Evolutionary conservation across 2,797 vertebrate species (phyloP), one percentile per base, ranked within the genome.

Genomic region (Alcedo atthis): DNA sequence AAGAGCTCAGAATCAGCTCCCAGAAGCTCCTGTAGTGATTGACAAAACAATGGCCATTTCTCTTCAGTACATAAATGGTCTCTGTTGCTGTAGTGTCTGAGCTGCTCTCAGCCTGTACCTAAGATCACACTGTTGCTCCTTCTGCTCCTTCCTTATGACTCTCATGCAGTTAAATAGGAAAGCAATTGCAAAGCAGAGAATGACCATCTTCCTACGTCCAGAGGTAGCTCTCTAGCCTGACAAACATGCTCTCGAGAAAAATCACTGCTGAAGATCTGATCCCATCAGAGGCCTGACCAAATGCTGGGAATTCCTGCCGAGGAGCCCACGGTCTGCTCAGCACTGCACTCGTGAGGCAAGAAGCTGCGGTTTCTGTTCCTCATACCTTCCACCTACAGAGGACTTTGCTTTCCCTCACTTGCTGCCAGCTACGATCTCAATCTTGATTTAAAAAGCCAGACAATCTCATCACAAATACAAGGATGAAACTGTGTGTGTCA

Each of bases 281-380:
- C 45, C 54, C 45, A 53, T 85, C n/a, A 63, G 66, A 33, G 24
- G 30, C 59, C 69, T 73, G 77, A 76, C 5, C 40, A 64, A 84
- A 55, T 0, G 4, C 87, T 42, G 84, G 67, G 64, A 33, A 5
- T 5, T 58, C 43, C 68, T 93, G 87, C 61, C 48, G 78, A 33
- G 4, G 33, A 55, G 48, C 3, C 49, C 24, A 16, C 0, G 2
- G 12, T 81, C 90, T 90, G 88, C 91, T 89, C 89, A 93, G 90
- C 80, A 71, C 76, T 87, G 91, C 92, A 66, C 86, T 93, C 77
- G 28, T 75, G 87, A 95, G 93, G 81, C 81, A 92, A 75, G 86
- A 77, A 42, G 30, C 93, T 90, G 86, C 3, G 40, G 48, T 18
- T 17, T 81, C 70, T 82, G 30, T 71, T n/a, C 82, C 82, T 62